Evolutionary conservation across 1,140 invertebrate species (phyloP).

Genomic region (Drosophila nannoptera): DNA sequence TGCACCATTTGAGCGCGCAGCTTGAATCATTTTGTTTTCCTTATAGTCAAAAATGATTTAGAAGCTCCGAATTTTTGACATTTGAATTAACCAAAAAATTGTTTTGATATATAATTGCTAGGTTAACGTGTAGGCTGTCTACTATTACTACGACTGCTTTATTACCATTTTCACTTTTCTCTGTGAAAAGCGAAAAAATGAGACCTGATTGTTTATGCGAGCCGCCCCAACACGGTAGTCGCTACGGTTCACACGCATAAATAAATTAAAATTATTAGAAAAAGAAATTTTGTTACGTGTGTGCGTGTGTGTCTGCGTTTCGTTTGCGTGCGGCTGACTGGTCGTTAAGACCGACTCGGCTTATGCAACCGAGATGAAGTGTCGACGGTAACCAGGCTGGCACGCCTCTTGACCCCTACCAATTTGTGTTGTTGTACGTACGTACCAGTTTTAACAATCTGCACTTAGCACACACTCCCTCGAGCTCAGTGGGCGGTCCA

Average conservation of each 20-base stretch:
- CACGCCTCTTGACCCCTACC: constrained; percentile 25
- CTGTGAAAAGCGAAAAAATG: constrained; percentile 29
- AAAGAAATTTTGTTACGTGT: constrained; percentile 24
- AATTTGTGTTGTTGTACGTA: constrained; percentile 9
- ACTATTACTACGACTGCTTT: constrained; percentile 7
- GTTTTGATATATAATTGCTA: not conserved
- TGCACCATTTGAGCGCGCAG: not conserved
- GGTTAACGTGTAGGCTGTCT: no score
- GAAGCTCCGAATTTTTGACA: not conserved
- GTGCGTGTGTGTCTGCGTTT: constrained; percentile 16
- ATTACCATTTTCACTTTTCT: constrained; percentile 43
- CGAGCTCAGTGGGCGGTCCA: constrained; percentile 1
- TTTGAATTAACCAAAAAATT: constrained; percentile 11
- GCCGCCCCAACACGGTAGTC: constrained; percentile 12
- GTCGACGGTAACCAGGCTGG: constrained; percentile 19
- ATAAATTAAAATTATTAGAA: constrained; percentile 56
- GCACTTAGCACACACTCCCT: constrained; percentile 2
- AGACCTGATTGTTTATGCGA: constrained; percentile 49
- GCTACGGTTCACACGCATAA: constrained; percentile 66
- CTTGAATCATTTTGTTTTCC: constrained; percentile 6
- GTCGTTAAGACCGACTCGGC: constrained; percentile 7
- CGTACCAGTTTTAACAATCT: constrained; percentile 31
- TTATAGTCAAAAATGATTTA: constrained; percentile 13
- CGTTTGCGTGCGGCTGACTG: constrained; percentile 51
- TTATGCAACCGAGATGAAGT: constrained; percentile 45